These are phyloP conservation scores for Diadophis punctatus DNA, from an alignment of 2,113 vertebrate species.

Conservation along the genomic window DNA sequence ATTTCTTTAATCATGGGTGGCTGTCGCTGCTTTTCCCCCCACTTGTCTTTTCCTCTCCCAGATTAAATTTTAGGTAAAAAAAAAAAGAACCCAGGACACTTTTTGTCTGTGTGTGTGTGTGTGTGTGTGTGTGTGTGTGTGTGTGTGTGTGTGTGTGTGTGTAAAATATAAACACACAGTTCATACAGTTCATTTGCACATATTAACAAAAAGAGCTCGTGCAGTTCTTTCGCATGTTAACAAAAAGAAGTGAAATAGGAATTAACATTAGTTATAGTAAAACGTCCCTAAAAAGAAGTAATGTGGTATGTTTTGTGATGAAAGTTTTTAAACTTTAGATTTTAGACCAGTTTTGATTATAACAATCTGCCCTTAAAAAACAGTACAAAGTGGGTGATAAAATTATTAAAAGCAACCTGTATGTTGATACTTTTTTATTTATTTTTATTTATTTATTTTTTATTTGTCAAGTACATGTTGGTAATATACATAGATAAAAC, in stretches of 20 bases:
- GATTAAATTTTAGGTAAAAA: conserved; percentile 48
- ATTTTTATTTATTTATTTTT: too few species aligned
- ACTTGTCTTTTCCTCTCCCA: conserved; percentile 23
- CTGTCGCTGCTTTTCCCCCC: not conserved
- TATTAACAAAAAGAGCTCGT: conserved; percentile 16
- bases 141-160: not conserved
- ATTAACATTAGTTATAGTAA: conserved; percentile 22
- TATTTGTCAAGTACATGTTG: too few species aligned
- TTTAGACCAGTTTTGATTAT: conserved; percentile 30
- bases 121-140: conserved; percentile 28
- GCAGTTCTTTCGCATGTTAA: conserved; percentile 34
- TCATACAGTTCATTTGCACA: conserved; percentile 30
- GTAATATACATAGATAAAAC: too few species aligned
- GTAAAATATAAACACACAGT: conserved; percentile 28
- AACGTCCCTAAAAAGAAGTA: conserved; percentile 33
- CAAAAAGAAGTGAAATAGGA: conserved; percentile 2
- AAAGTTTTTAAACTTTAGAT: not conserved
- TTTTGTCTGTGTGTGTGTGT: conserved; percentile 1
- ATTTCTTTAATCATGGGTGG: conserved; percentile 61
- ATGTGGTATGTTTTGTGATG: conserved; percentile 27
- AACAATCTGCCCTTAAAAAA: not conserved
- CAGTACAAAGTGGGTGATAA: not conserved
- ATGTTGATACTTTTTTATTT: not conserved
- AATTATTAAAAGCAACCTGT: not conserved
- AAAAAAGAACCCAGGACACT: conserved; percentile 40